Percentiles rank a stretch among this genome's conserved stretches.
phyloP scores from a whole-genome alignment of 2,888 invertebrate genomes.

The Cylloceria caligata region DNA sequence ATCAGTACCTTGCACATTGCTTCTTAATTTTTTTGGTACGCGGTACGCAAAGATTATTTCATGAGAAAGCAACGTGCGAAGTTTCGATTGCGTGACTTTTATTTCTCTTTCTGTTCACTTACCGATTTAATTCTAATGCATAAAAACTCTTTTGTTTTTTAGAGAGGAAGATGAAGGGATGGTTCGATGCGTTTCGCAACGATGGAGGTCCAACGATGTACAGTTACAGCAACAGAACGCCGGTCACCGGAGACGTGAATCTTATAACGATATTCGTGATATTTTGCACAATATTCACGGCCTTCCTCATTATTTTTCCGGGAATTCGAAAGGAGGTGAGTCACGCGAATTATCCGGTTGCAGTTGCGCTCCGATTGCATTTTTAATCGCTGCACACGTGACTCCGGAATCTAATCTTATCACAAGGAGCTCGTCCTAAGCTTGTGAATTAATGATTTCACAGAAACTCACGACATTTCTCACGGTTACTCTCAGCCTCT shows the following conservation, averaged over 20 bases:
- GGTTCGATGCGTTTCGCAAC: constrained; percentile 98
- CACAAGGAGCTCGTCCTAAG: background rate
- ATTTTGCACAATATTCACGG: constrained; percentile 96
- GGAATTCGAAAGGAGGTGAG: constrained; percentile 97
- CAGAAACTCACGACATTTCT: constrained; percentile 96
- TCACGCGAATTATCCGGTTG: constrained; percentile 28
- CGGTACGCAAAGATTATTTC: too few species aligned
- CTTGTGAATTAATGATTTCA: constrained; percentile 43
- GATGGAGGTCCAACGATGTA: constrained; percentile 99
- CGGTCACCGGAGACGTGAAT: constrained; percentile 97
- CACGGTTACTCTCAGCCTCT: constrained; percentile 95
- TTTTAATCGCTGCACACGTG: constrained; percentile 8
- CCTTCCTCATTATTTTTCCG: constrained; percentile 98
- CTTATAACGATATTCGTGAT: constrained; percentile 94
- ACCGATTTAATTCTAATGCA: too few species aligned
- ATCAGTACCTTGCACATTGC: too few species aligned
- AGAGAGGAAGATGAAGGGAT: constrained; percentile 92
- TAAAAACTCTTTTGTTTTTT: too few species aligned
- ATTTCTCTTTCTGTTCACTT: too few species aligned
- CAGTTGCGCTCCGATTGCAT: background rate
- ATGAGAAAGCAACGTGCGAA: too few species aligned
- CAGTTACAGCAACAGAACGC: constrained; percentile 96
- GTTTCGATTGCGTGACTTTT: too few species aligned
- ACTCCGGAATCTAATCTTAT: background rate
- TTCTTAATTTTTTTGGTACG: too few species aligned